phyloP scores from a whole-genome alignment of 53 echinoderm and acorn worm genomes.

The Holothuria scabra region DNA sequence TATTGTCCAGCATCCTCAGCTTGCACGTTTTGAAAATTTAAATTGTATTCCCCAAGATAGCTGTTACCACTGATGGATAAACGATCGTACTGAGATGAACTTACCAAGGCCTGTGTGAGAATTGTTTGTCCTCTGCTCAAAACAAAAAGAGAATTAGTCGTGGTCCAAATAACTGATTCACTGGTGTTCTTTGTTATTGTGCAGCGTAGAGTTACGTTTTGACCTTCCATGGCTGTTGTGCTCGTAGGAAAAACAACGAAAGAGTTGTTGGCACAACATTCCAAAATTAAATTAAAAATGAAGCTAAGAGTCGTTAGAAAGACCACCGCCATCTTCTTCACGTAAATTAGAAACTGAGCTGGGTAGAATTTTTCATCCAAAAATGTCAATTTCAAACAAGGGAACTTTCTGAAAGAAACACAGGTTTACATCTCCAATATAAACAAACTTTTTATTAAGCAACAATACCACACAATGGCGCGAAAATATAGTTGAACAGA shows the following conservation, averaged over 20 bases:
- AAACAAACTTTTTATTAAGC: too few species aligned
- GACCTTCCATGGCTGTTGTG: not conserved
- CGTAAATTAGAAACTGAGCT: too few species aligned
- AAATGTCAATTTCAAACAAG: too few species aligned
- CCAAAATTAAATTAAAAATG: not conserved
- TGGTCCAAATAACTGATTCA: not conserved
- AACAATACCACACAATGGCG: too few species aligned
- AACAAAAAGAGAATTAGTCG: not conserved
- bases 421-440: too few species aligned
- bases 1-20: conserved; percentile 23
- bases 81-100: conserved; percentile 11
- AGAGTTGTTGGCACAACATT: not conserved
- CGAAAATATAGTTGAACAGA: too few species aligned
- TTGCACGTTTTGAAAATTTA: not conserved
- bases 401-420: too few species aligned
- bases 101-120: not conserved
- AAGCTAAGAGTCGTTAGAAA: not conserved
- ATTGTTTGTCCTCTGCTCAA: conserved; percentile 6
- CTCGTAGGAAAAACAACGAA: not conserved
- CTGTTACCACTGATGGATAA: conserved; percentile 14
- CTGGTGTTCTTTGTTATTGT: conserved; percentile 10
- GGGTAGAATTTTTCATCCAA: too few species aligned
- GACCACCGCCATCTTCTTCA: not conserved
- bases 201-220: not conserved
- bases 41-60: conserved; percentile 20